A percentile compares a stretch with the other conserved stretches of the same genome.
Evolutionary conservation across 2,113 vertebrate genomes (phyloP).

Genomic region (Himantopus leucocephalus): DNA sequence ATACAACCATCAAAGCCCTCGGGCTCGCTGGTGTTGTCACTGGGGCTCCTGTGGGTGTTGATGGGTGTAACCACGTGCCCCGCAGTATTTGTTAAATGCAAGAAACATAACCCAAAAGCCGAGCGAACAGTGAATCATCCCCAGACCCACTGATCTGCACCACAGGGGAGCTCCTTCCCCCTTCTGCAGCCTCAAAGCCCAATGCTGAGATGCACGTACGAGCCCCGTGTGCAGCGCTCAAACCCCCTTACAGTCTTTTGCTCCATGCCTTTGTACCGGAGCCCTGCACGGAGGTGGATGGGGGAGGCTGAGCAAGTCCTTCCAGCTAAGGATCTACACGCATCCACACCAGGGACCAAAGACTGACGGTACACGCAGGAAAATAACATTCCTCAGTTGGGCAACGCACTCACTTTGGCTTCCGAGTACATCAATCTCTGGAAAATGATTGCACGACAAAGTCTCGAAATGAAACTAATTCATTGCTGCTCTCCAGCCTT

Average conservation of each 20-base stretch:
- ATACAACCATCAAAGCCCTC: neutral
- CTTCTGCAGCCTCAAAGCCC: neutral
- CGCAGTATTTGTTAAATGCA: rapidly evolving
- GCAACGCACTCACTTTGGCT: neutral
- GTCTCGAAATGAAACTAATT: neutral
- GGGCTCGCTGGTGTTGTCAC: neutral
- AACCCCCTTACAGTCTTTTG: neutral
- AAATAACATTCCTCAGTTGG: neutral
- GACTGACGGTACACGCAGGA: neutral
- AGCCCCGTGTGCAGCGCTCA: neutral
- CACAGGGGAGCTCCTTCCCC: neutral
- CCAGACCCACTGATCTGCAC: neutral
- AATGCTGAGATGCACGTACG: rapidly evolving
- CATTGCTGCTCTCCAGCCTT: neutral
- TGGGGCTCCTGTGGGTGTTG: neutral
- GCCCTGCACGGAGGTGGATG: neutral
- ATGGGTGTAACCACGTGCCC: neutral
- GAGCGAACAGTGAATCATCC: neutral
- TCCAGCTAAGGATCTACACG: neutral
- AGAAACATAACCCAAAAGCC: neutral
- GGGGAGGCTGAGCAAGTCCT: neutral
- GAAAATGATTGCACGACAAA: neutral
- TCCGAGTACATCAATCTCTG: neutral
- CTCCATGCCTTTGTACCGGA: neutral
- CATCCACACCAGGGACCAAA: neutral